Conservation (phyloP, 2,797 vertebrate genomes). For the Karalla daura region DNA sequence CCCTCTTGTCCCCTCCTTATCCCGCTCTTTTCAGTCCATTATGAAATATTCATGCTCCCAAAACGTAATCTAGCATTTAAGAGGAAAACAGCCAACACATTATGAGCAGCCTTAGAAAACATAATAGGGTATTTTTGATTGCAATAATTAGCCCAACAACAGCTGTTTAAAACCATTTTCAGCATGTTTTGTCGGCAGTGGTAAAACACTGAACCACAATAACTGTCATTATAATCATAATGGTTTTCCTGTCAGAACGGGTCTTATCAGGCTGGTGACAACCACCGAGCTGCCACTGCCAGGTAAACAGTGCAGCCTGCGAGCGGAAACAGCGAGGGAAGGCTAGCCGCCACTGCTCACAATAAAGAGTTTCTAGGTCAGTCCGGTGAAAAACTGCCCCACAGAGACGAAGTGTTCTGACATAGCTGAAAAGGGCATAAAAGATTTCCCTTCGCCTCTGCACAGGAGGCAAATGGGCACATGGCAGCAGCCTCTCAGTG, state of each 20-base stretch:
- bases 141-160: conserved; percentile 70
- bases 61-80: conserved; percentile 63
- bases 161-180: conserved; percentile 70
- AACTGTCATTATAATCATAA: conserved; percentile 76
- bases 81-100: conserved; percentile 57
- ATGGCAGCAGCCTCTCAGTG: conserved; percentile 42
- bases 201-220: conserved; percentile 73
- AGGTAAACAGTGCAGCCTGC: conserved; percentile 65
- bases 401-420: conserved; percentile 50
- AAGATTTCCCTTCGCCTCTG: conserved; percentile 49
- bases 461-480: conserved; percentile 31
- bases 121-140: conserved; percentile 69
- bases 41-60: conserved; percentile 40
- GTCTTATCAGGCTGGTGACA: conserved; percentile 66
- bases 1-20: conserved; percentile 20
- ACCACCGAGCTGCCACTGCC: conserved; percentile 57
- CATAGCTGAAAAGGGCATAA: conserved; percentile 59
- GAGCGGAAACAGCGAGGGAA: conserved; percentile 42
- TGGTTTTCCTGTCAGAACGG: conserved; percentile 68
- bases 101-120: conserved; percentile 60
- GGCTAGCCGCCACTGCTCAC: conserved; percentile 41
- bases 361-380: conserved; percentile 61
- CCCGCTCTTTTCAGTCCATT: conserved; percentile 49
- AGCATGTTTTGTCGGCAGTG: conserved; percentile 58
- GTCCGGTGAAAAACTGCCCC: conserved; percentile 47